These are phyloP conservation scores for Drosophila guanche DNA, from an alignment of 1,140 invertebrate species.

Conservation along the genomic window DNA sequence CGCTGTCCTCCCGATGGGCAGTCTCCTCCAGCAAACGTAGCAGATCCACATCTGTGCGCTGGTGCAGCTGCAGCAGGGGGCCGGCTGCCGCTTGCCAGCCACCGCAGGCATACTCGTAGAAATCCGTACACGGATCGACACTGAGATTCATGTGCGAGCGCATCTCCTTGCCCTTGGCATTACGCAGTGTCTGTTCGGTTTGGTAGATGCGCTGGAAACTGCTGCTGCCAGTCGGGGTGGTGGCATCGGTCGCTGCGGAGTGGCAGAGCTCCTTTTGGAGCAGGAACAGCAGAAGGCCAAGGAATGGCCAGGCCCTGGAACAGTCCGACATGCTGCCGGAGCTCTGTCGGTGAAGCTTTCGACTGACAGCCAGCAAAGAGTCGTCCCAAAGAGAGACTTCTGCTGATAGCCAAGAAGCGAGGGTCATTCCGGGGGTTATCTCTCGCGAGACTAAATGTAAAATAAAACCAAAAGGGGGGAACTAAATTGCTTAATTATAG, in stretches of 20 bases:
- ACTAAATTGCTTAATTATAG: no score
- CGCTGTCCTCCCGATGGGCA: slow-evolving; percentile 53
- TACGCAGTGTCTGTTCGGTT: slow-evolving; percentile 74
- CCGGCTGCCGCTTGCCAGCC: slow-evolving; percentile 88
- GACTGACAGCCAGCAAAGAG: slow-evolving; percentile 19
- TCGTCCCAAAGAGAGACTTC: slow-evolving; percentile 4
- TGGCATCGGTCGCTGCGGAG: neutral
- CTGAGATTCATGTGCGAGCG: slow-evolving; percentile 89
- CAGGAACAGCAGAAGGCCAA: slow-evolving; percentile 14
- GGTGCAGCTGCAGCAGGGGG: slow-evolving; percentile 89
- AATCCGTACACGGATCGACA: slow-evolving; percentile 94
- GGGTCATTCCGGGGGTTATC: no score
- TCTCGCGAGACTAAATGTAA: no score
- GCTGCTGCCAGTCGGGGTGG: slow-evolving; percentile 60
- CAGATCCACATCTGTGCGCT: slow-evolving; percentile 88
- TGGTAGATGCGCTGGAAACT: slow-evolving; percentile 83
- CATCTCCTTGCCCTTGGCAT: slow-evolving; percentile 86
- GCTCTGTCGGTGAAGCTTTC: slow-evolving; percentile 36
- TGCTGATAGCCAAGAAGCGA: slow-evolving; percentile 33
- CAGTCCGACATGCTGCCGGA: slow-evolving; percentile 57
- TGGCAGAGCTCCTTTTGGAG: slow-evolving; percentile 1
- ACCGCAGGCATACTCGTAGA: slow-evolving; percentile 87
- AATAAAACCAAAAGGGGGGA: no score
- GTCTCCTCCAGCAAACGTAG: slow-evolving; percentile 87
- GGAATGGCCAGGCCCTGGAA: slow-evolving; percentile 2